Evolutionary conservation across 1,140 invertebrate species (phyloP).

Genomic region (Euwallacea similis): DNA sequence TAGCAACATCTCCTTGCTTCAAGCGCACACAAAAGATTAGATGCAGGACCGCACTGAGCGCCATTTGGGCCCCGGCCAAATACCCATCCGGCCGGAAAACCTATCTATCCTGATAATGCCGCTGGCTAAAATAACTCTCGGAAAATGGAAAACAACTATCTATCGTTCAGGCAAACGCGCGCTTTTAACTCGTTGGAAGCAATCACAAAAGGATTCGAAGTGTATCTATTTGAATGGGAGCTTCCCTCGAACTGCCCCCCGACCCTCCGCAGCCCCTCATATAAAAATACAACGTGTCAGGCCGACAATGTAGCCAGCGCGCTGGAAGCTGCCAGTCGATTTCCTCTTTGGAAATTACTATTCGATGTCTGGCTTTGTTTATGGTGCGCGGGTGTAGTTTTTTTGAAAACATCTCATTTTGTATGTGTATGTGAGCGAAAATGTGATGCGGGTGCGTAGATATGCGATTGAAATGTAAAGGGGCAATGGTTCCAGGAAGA

Average conservation of each 20-base stretch:
- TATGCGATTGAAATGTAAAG: too few species aligned
- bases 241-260: background rate
- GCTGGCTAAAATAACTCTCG: background rate
- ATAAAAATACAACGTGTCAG: constrained; percentile 31
- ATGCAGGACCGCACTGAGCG: too few species aligned
- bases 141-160: background rate
- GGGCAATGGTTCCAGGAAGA: too few species aligned
- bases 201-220: constrained; percentile 14
- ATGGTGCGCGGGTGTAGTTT: constrained; percentile 9
- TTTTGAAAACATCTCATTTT: background rate
- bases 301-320: constrained; percentile 23
- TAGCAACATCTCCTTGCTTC: too few species aligned
- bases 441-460: background rate
- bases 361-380: constrained; percentile 21
- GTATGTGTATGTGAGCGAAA: constrained; percentile 1
- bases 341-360: constrained; percentile 32
- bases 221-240: constrained; percentile 3
- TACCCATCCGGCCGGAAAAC: too few species aligned
- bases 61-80: too few species aligned
- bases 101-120: too few species aligned
- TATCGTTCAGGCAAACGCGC: background rate
- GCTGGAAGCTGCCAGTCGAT: constrained; percentile 31
- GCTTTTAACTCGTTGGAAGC: background rate
- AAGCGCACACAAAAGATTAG: too few species aligned
- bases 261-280: background rate